phyloP scores from a whole-genome alignment of 1,140 invertebrate species.

The Musca domestica region DNA sequence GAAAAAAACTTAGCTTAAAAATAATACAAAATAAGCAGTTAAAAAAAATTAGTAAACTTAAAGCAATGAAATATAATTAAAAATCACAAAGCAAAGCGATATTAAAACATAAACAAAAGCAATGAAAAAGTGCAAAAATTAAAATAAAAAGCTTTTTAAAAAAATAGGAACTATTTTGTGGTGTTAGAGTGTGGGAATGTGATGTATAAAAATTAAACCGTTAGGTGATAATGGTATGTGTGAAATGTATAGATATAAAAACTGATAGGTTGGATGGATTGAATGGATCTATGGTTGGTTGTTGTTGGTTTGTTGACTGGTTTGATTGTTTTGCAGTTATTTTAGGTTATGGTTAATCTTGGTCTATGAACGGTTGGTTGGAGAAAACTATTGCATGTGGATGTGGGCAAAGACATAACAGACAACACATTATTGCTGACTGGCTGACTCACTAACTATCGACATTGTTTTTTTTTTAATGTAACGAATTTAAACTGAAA shows the following conservation, averaged over 20 bases:
- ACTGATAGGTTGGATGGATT: too few relatives aligned
- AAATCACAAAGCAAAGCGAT: slow-evolving; percentile 15
- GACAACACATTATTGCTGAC: too few relatives aligned
- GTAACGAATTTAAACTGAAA: neutral
- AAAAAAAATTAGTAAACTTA: slow-evolving; percentile 5
- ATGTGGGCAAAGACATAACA: too few relatives aligned
- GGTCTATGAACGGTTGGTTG: too few relatives aligned
- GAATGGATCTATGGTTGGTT: too few relatives aligned
- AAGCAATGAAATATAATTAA: slow-evolving; percentile 10
- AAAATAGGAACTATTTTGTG: slow-evolving; percentile 5
- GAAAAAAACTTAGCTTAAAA: slow-evolving; percentile 6
- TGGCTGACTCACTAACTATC: neutral
- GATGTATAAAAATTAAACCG: too few relatives aligned
- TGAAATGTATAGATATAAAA: too few relatives aligned
- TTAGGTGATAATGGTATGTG: too few relatives aligned
- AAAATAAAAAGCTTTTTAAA: neutral
- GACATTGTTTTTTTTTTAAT: neutral
- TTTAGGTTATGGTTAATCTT: too few relatives aligned
- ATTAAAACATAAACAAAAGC: slow-evolving; percentile 1
- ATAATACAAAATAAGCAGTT: neutral
- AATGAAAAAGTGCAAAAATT: slow-evolving; percentile 4
- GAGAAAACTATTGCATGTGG: too few relatives aligned
- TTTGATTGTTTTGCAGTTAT: neutral
- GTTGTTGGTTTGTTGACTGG: neutral
- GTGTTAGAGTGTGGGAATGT: neutral